phyloP scores from a whole-genome alignment of 2,113 vertebrate genomes.

The Rhinopithecus roxellana region DNA sequence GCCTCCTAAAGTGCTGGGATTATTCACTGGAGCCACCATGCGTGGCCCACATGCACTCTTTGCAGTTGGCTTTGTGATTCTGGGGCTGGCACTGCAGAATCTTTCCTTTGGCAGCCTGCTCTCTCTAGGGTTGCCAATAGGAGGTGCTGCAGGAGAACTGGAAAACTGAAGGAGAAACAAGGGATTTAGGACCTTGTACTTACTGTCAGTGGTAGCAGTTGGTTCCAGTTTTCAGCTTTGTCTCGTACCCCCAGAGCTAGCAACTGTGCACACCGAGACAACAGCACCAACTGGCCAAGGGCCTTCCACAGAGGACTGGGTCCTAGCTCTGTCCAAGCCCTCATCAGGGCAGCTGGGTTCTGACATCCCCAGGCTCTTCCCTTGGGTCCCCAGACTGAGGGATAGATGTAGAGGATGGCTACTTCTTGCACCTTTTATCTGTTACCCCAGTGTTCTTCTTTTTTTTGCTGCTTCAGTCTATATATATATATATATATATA shows the following conservation, averaged over 20 bases:
- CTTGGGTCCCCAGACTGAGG: neutral
- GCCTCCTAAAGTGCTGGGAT: too few relatives aligned
- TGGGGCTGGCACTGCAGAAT: neutral
- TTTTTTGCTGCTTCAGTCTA: neutral
- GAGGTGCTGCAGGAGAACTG: neutral
- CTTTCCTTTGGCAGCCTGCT: too few relatives aligned
- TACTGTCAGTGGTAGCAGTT: too few relatives aligned
- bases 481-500: too few relatives aligned
- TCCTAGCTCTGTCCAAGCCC: neutral
- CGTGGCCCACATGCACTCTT: neutral
- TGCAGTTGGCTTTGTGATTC: neutral
- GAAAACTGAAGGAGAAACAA: neutral
- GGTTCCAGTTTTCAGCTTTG: neutral
- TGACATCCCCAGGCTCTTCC: neutral
- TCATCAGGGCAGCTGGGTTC: neutral
- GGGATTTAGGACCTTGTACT: neutral
- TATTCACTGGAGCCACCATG: too few relatives aligned
- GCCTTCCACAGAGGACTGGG: neutral
- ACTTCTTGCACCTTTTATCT: neutral
- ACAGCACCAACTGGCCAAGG: too few relatives aligned
- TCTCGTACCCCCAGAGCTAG: neutral
- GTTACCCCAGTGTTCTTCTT: too few relatives aligned
- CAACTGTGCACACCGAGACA: rapidly evolving
- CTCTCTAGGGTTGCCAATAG: neutral
- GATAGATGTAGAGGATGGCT: neutral